phyloP scores from a whole-genome alignment of 2,113 vertebrate species.

The Chaetodon trifascialis region DNA sequence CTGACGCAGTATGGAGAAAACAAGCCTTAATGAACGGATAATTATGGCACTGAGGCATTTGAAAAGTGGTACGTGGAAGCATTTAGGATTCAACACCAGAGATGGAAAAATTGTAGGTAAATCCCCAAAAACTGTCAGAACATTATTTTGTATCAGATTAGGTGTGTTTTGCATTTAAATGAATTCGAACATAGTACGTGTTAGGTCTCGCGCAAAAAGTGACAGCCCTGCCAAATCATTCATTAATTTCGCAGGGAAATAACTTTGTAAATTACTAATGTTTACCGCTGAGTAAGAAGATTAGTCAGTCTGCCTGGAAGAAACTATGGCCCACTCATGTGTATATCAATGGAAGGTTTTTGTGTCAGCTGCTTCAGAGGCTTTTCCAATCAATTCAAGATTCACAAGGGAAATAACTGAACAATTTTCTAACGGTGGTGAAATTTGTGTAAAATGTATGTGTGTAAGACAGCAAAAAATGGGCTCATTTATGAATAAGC shows the following conservation, averaged over 20 bases:
- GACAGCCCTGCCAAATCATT: not conserved
- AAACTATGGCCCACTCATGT: constrained; percentile 23
- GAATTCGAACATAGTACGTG: not conserved
- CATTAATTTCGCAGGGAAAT: constrained; percentile 14
- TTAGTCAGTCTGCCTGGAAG: not conserved
- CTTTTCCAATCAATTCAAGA: constrained; percentile 16
- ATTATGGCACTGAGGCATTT: not conserved
- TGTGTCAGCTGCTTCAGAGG: constrained; percentile 1
- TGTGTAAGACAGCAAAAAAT: not conserved
- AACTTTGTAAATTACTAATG: constrained; percentile 1
- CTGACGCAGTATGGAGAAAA: not conserved
- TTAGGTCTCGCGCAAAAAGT: not conserved
- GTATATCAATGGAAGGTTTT: constrained; percentile 14
- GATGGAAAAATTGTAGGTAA: not conserved
- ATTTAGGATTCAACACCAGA: not conserved
- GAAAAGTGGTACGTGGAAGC: not conserved
- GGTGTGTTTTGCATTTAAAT: not conserved
- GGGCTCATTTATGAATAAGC: not conserved
- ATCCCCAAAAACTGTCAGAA: not conserved
- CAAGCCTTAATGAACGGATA: not conserved
- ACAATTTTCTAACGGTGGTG: constrained; percentile 4
- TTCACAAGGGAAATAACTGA: not conserved
- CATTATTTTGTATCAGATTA: not conserved
- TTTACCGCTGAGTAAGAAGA: constrained; percentile 16
- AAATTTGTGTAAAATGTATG: constrained; percentile 12